Evolutionary conservation across 2,888 invertebrate species (phyloP), one percentile per base, ranked within the genome.

Genomic region (Spodoptera picta): DNA sequence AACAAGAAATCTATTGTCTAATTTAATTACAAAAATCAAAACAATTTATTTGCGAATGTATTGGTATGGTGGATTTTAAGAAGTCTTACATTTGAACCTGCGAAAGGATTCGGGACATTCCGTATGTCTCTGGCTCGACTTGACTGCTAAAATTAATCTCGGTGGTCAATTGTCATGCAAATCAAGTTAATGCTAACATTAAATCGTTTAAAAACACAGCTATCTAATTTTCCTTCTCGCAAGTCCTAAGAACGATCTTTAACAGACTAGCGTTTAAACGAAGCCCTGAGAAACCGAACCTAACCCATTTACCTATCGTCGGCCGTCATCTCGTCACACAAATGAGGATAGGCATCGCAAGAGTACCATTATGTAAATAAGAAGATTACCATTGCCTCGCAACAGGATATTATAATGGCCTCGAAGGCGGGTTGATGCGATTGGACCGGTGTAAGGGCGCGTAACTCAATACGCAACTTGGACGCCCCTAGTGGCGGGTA

Each of bases 401-500:
- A 86, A 89, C 82, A 85, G 87, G 86, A 89, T 91, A 90, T 89
- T 85, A 88, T 91, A 90, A 90, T 90, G 87, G 87, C 77, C 77
- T 82, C 80, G 31, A 61, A 73, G 84, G 80, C 76, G 77, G 78
- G 72, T 79, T 88, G 88, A 90, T 88, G 82, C 90, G 90, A 92
- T 91, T 90, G 90, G 92, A 86, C 88, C 83, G 85, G 82, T 80
- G 85, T 83, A 78, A 84, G 87, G 86, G 84, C 85, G 86, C 83
- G 92, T 93, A 93, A 93, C 92, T 93, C 89, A 90, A 93, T 93
- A 93, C 92, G 87, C 86, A 90, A 92, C 89, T 93, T 91, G 90
- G 92, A 92, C 91, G 87, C 87, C 89, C 87, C 86, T 80, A 68
- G 86, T 81, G 83, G 60, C 66, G 19, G 24, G 9, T 81, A 86